These are phyloP conservation scores for Meles meles DNA, from an alignment of 2,113 vertebrate genomes.

Conservation along the genomic window DNA sequence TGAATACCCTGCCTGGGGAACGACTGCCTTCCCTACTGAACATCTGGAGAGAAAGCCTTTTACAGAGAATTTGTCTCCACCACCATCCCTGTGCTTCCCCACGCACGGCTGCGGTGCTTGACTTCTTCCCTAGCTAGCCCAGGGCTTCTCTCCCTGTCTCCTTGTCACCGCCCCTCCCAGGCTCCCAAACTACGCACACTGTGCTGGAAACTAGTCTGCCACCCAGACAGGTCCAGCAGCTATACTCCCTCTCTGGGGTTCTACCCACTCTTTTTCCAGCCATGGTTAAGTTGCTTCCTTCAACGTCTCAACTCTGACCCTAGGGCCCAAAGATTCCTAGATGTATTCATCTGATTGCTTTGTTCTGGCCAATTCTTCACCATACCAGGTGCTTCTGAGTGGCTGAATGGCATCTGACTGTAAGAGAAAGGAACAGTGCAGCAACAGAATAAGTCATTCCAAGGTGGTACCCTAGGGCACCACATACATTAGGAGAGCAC, in stretches of 20 bases:
- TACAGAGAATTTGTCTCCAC: background rate
- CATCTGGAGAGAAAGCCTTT: background rate
- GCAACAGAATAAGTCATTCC: background rate
- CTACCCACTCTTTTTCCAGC: background rate
- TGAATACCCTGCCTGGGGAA: background rate
- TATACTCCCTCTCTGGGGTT: background rate
- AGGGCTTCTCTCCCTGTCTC: background rate
- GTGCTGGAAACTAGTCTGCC: background rate
- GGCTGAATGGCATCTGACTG: background rate
- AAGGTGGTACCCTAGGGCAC: background rate
- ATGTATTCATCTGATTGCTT: background rate
- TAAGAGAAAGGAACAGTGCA: background rate
- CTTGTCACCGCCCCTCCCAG: background rate
- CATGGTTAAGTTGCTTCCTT: background rate
- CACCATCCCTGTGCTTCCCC: background rate
- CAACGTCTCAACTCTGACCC: background rate
- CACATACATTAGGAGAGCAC: background rate
- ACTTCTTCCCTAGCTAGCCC: background rate
- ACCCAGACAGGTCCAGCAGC: background rate
- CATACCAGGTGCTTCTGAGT: background rate
- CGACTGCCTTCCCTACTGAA: background rate
- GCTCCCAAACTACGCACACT: background rate
- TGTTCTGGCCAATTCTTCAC: background rate
- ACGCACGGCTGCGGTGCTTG: background rate
- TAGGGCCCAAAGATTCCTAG: background rate